Percentiles rank a stretch among this genome's conserved stretches.
phyloP scores from a whole-genome alignment of 2,113 vertebrate species.

The Pardalotus punctatus region DNA sequence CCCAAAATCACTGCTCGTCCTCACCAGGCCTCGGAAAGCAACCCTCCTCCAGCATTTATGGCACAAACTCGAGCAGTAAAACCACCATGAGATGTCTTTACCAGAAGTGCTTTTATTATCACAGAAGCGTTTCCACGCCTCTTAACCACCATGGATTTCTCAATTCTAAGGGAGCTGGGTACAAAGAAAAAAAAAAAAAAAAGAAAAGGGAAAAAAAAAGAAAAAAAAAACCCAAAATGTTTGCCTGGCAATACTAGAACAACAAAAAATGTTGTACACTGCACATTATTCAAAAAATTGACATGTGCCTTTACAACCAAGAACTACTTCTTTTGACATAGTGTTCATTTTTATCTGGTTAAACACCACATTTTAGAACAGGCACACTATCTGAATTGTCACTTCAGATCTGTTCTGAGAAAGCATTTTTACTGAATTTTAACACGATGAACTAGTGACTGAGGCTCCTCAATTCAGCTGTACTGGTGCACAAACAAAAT shows the following conservation, averaged over 20 bases:
- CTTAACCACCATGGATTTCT: slow-evolving; percentile 12
- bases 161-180: slow-evolving; percentile 10
- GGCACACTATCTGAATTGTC: neutral
- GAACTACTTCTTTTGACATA: neutral
- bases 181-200: neutral
- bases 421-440: neutral
- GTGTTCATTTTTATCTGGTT: neutral
- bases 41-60: neutral
- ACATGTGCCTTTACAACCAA: neutral
- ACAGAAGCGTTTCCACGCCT: slow-evolving; percentile 1
- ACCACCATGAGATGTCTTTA: neutral
- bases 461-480: neutral
- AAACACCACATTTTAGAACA: neutral
- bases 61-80: slow-evolving; percentile 3
- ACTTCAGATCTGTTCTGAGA: slow-evolving; percentile 1
- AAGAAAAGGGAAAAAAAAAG: fast-evolving
- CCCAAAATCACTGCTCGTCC: neutral
- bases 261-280: neutral
- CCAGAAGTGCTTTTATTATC: slow-evolving; percentile 59
- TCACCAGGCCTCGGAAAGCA: neutral
- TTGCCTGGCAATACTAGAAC: neutral
- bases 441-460: neutral
- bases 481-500: neutral
- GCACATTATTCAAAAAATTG: neutral
- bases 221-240: neutral